A percentile compares a stretch with the other conserved stretches of the same genome.
phyloP scores from a whole-genome alignment of 2,113 vertebrate genomes.

The Canis aureus region DNA sequence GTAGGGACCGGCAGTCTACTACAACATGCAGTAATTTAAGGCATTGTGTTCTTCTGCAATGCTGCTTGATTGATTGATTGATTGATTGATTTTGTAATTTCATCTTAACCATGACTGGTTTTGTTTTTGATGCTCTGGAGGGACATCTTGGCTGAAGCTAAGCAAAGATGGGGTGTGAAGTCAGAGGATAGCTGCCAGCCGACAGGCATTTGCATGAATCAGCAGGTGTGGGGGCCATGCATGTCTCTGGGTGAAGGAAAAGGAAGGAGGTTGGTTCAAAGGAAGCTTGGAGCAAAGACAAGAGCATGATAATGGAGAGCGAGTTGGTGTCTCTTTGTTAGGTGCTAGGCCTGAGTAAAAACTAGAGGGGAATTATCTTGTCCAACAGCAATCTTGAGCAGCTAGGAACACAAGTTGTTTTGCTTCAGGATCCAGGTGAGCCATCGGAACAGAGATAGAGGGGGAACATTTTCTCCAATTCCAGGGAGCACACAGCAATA shows the following conservation, averaged over 20 bases:
- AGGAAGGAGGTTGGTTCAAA: not conserved
- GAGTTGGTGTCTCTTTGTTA: not conserved
- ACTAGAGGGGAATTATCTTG: not conserved
- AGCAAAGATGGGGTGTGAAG: not conserved
- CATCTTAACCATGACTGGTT: not conserved
- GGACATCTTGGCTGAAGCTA: not conserved
- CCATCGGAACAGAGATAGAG: accelerated
- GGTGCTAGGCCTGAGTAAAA: not conserved
- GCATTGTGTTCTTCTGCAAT: not conserved
- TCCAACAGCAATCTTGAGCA: not conserved
- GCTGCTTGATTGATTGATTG: not conserved
- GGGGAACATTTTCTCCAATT: not conserved
- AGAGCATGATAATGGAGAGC: not conserved
- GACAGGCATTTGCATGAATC: not conserved
- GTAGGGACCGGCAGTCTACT: not conserved
- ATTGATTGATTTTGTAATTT: not conserved
- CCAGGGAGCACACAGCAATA: not conserved
- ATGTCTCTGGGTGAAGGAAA: not conserved
- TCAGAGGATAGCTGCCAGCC: not conserved
- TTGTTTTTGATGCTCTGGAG: not conserved
- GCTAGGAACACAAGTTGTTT: not conserved
- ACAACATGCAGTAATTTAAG: not conserved
- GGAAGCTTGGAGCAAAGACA: not conserved
- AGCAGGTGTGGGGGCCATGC: not conserved
- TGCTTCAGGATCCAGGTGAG: not conserved